Percentiles rank a stretch among this genome's conserved stretches.
phyloP scores from a whole-genome alignment of 2,888 invertebrate genomes.

The Agrilus mali region DNA sequence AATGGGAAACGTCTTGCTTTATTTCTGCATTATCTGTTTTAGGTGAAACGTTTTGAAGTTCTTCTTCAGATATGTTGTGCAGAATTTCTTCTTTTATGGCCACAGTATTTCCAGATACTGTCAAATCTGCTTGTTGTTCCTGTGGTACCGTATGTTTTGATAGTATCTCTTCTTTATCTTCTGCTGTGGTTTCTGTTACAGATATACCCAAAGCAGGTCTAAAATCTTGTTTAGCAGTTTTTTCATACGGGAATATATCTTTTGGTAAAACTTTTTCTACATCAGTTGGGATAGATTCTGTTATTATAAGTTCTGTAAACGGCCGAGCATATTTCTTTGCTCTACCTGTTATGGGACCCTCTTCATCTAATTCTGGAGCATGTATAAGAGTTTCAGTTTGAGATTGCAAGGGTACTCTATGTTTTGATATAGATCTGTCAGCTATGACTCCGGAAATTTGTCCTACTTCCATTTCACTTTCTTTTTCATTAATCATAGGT shows the following conservation, averaged over 20 bases:
- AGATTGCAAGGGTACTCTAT: constrained; percentile 35
- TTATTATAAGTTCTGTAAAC: constrained; percentile 39
- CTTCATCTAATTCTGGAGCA: constrained; percentile 33
- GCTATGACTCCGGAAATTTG: constrained; percentile 27
- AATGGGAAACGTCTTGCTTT: constrained; percentile 33
- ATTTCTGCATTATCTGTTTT: constrained; percentile 33
- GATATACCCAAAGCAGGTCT: constrained; percentile 46
- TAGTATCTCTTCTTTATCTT: constrained; percentile 40
- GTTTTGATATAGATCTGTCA: constrained; percentile 25
- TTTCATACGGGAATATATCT: constrained; percentile 42
- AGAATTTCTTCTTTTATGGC: constrained; percentile 37
- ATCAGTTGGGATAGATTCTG: constrained; percentile 44
- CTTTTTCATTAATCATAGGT: constrained; percentile 34
- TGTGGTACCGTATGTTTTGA: constrained; percentile 29
- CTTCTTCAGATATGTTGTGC: constrained; percentile 34
- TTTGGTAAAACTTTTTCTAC: constrained; percentile 32
- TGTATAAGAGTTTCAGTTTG: constrained; percentile 35
- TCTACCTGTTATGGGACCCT: constrained; percentile 30
- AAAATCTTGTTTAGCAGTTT: constrained; percentile 40
- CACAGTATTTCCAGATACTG: constrained; percentile 39
- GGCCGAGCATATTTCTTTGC: constrained; percentile 38
- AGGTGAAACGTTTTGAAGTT: constrained; percentile 32
- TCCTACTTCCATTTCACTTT: constrained; percentile 28
- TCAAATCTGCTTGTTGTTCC: constrained; percentile 39
- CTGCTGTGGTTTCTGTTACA: constrained; percentile 43